Percentiles rank a stretch among this genome's conserved stretches.
phyloP scores from a whole-genome alignment of 1,140 invertebrate species.

The Tyrophagus putrescentiae region DNA sequence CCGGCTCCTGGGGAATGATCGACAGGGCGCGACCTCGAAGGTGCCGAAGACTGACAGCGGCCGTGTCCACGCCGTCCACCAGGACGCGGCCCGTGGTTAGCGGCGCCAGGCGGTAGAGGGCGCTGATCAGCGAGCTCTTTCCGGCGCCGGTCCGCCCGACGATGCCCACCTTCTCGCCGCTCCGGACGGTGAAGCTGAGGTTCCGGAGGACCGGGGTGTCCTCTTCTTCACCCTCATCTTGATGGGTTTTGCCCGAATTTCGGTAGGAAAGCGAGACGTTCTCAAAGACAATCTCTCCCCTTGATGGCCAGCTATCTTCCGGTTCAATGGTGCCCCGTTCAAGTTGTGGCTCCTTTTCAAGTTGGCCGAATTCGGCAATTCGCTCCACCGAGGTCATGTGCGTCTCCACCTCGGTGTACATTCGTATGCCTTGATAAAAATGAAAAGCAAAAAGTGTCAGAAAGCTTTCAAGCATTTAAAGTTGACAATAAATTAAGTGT shows the following conservation, averaged over 20 bases:
- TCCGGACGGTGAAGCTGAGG: conserved; percentile 40
- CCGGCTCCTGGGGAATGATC: conserved; percentile 45
- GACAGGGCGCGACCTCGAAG: conserved; percentile 34
- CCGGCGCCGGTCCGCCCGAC: conserved; percentile 39
- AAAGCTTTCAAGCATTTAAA: conserved; percentile 37
- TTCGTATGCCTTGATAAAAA: conserved; percentile 59
- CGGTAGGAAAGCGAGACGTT: conserved; percentile 50
- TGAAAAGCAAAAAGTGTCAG: conserved; percentile 51
- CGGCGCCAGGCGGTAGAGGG: conserved; percentile 34
- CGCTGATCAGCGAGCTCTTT: conserved; percentile 34
- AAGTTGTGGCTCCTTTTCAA: conserved; percentile 44
- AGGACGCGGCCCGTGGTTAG: conserved; percentile 34
- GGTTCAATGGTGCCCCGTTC: conserved; percentile 32
- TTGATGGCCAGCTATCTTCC: conserved; percentile 44
- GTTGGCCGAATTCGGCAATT: conserved; percentile 44
- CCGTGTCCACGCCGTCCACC: conserved; percentile 38
- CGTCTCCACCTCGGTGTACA: conserved; percentile 62
- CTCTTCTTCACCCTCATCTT: conserved; percentile 39
- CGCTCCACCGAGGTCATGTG: conserved; percentile 60
- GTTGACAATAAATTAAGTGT: conserved; percentile 41
- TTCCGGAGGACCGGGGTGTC: conserved; percentile 48
- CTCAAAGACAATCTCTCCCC: conserved; percentile 52
- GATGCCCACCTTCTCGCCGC: conserved; percentile 34
- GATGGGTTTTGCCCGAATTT: no score
- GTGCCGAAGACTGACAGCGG: conserved; percentile 36